A percentile compares a stretch with the other conserved stretches of the same genome.
phyloP scores from a whole-genome alignment of 2,797 vertebrate genomes.

The Lithobates pipiens region DNA sequence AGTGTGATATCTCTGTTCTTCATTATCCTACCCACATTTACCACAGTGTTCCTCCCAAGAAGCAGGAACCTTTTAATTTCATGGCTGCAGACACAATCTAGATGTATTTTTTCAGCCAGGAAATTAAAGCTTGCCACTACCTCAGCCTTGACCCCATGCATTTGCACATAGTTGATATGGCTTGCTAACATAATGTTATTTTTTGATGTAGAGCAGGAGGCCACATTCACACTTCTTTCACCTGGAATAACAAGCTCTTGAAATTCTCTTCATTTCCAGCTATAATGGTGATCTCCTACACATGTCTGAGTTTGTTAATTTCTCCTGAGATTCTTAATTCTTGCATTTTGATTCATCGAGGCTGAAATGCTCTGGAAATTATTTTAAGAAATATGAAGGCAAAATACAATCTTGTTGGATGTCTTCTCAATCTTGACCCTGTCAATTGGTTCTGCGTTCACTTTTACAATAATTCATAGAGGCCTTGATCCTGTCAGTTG shows the following conservation, averaged over 20 bases:
- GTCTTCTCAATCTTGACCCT: background rate
- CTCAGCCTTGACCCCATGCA: background rate
- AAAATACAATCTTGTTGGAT: background rate
- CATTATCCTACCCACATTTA: background rate
- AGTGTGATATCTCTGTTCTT: background rate
- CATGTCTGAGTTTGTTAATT: background rate
- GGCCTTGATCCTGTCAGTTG: no score
- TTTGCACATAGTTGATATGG: background rate
- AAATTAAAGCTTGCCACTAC: background rate
- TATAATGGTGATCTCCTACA: background rate
- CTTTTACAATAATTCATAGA: background rate
- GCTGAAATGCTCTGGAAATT: background rate
- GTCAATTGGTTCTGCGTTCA: background rate
- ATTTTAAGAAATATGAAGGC: background rate
- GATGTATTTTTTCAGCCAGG: background rate
- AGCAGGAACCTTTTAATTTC: background rate
- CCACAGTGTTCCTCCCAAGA: background rate
- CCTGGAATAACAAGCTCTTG: background rate
- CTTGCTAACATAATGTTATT: background rate
- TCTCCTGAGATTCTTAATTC: background rate
- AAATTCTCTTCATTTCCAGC: background rate
- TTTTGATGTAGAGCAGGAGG: background rate
- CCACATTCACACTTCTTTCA: background rate
- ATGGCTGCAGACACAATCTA: background rate
- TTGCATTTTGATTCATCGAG: background rate